Conservation (phyloP, 2,888 invertebrate genomes). For the Clepsis dumicolana region DNA sequence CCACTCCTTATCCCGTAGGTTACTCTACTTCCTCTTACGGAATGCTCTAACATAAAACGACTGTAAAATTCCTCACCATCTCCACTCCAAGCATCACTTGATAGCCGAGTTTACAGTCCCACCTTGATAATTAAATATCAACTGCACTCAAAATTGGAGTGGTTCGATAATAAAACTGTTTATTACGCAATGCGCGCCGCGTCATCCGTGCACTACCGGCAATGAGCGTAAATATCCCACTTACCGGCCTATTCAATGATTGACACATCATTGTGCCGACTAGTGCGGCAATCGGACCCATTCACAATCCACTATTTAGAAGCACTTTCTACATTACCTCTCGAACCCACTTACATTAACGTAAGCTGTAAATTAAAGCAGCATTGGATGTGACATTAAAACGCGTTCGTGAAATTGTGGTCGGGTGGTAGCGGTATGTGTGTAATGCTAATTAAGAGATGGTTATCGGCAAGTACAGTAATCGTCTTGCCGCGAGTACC, state of each 20-base stretch:
- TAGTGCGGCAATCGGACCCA: slow-evolving; percentile 43
- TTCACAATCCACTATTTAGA: slow-evolving; percentile 36
- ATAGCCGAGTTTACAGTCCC: slow-evolving; percentile 37
- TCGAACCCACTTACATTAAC: slow-evolving; percentile 49
- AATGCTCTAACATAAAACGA: slow-evolving; percentile 32
- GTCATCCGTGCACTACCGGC: slow-evolving; percentile 47
- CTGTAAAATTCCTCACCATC: slow-evolving; percentile 26
- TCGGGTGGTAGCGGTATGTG: slow-evolving; percentile 49
- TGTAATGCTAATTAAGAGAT: slow-evolving; percentile 61
- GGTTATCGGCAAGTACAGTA: slow-evolving; percentile 50
- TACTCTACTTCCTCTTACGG: slow-evolving; percentile 13
- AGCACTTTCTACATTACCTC: slow-evolving; percentile 50
- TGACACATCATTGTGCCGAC: slow-evolving; percentile 48
- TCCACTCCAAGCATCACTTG: slow-evolving; percentile 23
- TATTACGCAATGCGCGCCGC: slow-evolving; percentile 46
- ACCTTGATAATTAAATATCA: slow-evolving; percentile 42
- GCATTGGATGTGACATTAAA: slow-evolving; percentile 48
- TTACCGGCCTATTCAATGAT: slow-evolving; percentile 51
- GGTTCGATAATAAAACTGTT: slow-evolving; percentile 44
- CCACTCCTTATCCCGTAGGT: slow-evolving; percentile 3
- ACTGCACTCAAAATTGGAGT: slow-evolving; percentile 45
- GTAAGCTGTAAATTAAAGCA: slow-evolving; percentile 48
- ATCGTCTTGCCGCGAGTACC: slow-evolving; percentile 20
- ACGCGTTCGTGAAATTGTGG: slow-evolving; percentile 29
- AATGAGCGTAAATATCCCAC: slow-evolving; percentile 64